Percentiles rank a stretch among this genome's conserved stretches.
phyloP scores from a whole-genome alignment of 2,113 vertebrate species.

The Addax nasomaculatus region DNA sequence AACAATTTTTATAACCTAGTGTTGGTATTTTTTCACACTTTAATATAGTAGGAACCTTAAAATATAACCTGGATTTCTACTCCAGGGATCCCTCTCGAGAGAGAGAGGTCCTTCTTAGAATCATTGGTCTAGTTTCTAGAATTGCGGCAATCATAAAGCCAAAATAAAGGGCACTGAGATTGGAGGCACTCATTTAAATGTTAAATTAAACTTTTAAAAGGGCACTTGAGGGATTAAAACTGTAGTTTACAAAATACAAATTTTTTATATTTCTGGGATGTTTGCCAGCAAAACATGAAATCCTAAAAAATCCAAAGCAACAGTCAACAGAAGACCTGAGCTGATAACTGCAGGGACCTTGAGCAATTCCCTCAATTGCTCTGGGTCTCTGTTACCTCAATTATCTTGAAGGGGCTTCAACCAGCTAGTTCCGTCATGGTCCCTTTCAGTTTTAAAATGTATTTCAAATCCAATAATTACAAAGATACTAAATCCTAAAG shows the following conservation, averaged over 20 bases:
- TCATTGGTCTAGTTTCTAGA: not conserved
- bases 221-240: not conserved
- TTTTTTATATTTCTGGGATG: not conserved
- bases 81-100: not conserved
- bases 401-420: not conserved
- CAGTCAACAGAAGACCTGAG: not conserved
- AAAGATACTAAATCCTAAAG: not conserved
- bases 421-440: not conserved
- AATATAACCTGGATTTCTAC: not conserved
- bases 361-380: not conserved
- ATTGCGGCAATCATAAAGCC: not conserved
- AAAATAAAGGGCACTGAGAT: not conserved
- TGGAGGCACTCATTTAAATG: not conserved
- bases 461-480: not conserved
- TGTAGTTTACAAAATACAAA: not conserved
- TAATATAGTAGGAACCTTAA: not conserved
- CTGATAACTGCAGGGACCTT: not conserved
- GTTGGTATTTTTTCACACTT: constrained; percentile 28
- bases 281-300: not conserved
- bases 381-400: not conserved
- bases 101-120: not conserved
- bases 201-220: not conserved
- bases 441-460: not conserved
- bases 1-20: not conserved
- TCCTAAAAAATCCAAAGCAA: not conserved